These are phyloP conservation scores for Leucophora obtusa DNA, from an alignment of 2,888 invertebrate species.

Conservation along the genomic window DNA sequence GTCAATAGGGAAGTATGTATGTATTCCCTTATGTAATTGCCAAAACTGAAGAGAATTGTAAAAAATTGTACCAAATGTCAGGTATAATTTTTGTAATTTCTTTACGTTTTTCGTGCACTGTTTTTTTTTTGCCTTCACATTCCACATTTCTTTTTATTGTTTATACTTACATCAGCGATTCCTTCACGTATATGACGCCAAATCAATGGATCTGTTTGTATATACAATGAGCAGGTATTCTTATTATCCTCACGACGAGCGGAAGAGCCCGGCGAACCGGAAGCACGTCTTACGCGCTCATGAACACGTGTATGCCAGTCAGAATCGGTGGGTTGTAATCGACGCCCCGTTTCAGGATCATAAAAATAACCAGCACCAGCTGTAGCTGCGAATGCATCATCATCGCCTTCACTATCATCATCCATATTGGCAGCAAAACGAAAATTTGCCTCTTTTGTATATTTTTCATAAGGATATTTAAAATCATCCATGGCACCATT, in stretches of 20 bases:
- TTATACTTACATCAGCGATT: conserved; percentile 85
- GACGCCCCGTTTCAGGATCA: conserved; percentile 74
- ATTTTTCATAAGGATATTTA: conserved; percentile 84
- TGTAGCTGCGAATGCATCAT: conserved; percentile 52
- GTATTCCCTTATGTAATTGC: conserved; percentile 36
- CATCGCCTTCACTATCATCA: conserved; percentile 26
- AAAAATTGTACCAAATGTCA: conserved; percentile 24
- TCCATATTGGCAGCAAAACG: conserved; percentile 67
- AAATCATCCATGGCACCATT: conserved; percentile 73
- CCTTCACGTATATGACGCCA: conserved; percentile 95
- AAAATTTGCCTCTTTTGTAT: conserved; percentile 87
- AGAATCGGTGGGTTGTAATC: conserved; percentile 69
- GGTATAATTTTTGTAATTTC: conserved; percentile 25
- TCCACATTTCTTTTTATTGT: not conserved
- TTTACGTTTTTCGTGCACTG: conserved; percentile 7
- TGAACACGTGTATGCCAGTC: conserved; percentile 77
- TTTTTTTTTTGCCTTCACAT: not conserved
- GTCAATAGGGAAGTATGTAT: not conserved
- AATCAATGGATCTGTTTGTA: conserved; percentile 98
- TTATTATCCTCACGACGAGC: conserved; percentile 84
- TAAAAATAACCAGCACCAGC: conserved; percentile 70
- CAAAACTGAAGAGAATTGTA: conserved; percentile 46
- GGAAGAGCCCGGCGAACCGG: conserved; percentile 78
- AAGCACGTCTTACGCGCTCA: conserved; percentile 79
- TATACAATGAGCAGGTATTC: conserved; percentile 96